Conservation (phyloP, 2,888 invertebrate species). For the Cantharis rustica region DNA sequence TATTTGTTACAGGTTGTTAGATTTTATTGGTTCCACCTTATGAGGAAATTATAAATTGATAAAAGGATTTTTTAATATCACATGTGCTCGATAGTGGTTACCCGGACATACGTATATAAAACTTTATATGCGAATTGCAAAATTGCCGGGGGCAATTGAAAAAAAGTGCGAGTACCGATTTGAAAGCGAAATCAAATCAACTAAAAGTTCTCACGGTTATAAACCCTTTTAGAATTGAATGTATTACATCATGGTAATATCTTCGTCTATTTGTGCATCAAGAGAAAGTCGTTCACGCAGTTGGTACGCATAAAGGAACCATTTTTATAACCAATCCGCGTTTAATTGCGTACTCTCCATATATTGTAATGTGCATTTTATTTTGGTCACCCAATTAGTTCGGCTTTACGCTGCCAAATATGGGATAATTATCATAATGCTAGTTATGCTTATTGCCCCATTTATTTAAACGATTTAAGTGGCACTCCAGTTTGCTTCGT, state of each 20-base stretch:
- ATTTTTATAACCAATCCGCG: slow-evolving; percentile 15
- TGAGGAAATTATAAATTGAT: not conserved
- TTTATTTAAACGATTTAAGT: not conserved
- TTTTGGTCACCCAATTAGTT: slow-evolving; percentile 13
- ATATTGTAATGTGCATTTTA: slow-evolving; percentile 24
- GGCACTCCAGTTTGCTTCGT: not conserved
- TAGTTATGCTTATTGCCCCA: not conserved
- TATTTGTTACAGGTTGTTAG: not conserved
- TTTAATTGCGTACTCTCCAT: slow-evolving; percentile 8
- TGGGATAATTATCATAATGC: not conserved
- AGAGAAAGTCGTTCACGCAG: slow-evolving; percentile 25
- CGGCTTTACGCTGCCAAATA: slow-evolving; percentile 1
- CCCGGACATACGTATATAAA: slow-evolving; percentile 11
- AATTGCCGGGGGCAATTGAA: slow-evolving; percentile 20
- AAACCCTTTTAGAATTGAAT: slow-evolving; percentile 26
- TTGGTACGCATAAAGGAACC: slow-evolving; percentile 17
- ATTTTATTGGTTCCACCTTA: not conserved
- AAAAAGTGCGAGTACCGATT: slow-evolving; percentile 31
- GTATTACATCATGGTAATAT: slow-evolving; percentile 20
- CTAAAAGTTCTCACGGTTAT: slow-evolving; percentile 30
- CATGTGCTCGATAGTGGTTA: not conserved
- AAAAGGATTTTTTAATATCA: not conserved
- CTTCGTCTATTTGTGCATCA: slow-evolving; percentile 15
- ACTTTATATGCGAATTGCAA: slow-evolving; percentile 26
- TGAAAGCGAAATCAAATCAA: slow-evolving; percentile 30